Evolutionary conservation across 2,797 vertebrate genomes (phyloP).

Genomic region (Macrochelys suwanniensis): DNA sequence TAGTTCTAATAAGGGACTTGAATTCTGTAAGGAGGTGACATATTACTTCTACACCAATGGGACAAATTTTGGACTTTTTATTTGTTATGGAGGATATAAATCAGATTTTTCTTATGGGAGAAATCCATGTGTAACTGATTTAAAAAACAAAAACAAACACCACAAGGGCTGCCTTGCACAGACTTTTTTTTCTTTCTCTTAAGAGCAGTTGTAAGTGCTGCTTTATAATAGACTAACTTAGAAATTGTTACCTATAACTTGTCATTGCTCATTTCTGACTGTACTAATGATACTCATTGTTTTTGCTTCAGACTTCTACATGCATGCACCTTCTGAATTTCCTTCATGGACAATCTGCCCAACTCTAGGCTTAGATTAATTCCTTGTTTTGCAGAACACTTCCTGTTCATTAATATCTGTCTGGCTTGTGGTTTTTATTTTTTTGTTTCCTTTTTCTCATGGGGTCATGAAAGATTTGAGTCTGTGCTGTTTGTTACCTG

Average conservation of each 20-base stretch:
- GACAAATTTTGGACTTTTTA: not conserved
- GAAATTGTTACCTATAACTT: not conserved
- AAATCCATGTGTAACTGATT: not conserved
- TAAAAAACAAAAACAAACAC: not conserved
- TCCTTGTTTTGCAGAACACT: not conserved
- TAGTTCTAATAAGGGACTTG: not conserved
- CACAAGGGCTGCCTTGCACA: not conserved
- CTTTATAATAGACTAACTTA: not conserved
- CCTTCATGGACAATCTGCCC: accelerated
- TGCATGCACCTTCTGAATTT: not conserved
- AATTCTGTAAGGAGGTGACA: not conserved
- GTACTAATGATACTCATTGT: not conserved
- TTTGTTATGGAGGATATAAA: not conserved
- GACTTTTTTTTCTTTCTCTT: not conserved
- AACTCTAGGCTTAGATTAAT: not conserved
- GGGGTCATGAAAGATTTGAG: not conserved
- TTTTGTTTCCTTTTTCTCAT: not conserved
- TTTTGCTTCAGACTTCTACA: not conserved
- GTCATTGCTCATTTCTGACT: not conserved
- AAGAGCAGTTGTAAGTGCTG: not conserved
- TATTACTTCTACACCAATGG: not conserved
- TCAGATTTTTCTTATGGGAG: not conserved
- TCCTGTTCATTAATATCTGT: not conserved
- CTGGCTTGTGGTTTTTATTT: not conserved
- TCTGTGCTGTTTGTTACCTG: slow-evolving; percentile 7